These are phyloP conservation scores for Megatriorchis doriae DNA, from an alignment of 2,113 vertebrate genomes.

Conservation along the genomic window DNA sequence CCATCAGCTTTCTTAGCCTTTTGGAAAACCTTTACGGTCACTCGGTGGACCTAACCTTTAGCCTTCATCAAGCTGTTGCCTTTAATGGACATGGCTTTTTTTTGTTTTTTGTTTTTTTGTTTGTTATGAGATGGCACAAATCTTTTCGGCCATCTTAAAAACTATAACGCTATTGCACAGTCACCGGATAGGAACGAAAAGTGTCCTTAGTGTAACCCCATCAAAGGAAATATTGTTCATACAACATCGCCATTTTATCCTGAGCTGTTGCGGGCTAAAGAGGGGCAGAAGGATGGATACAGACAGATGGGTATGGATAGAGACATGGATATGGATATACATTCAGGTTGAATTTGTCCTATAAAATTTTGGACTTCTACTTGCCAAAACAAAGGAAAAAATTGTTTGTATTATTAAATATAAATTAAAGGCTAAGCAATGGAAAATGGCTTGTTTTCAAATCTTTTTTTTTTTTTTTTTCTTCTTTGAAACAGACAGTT, in stretches of 20 bases:
- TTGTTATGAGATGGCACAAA: background rate
- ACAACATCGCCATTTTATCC: background rate
- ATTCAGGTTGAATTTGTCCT: background rate
- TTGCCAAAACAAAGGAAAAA: conserved; percentile 24
- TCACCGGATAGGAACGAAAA: background rate
- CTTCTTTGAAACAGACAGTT: conserved; percentile 14
- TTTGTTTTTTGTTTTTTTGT: background rate
- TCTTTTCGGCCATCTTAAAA: background rate
- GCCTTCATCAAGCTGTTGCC: conserved; percentile 72
- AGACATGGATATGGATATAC: background rate
- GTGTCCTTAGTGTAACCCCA: background rate
- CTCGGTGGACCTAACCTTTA: conserved; percentile 73
- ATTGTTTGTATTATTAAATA: background rate
- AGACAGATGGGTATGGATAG: background rate
- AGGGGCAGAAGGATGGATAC: background rate
- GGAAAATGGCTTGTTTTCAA: conserved; percentile 49
- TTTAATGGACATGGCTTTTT: background rate
- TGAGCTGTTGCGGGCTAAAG: background rate
- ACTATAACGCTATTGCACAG: background rate
- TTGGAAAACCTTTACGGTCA: conserved; percentile 48
- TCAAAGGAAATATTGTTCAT: background rate
- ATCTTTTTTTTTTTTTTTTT: background rate
- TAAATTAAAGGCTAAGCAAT: conserved; percentile 42
- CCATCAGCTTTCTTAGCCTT: conserved; percentile 66
- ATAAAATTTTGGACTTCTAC: background rate